Percentiles rank a stretch among this genome's conserved stretches.
These are phyloP conservation scores for Coracias cyanogaster DNA, from an alignment of 2,797 vertebrate species.

Conservation along the genomic window DNA sequence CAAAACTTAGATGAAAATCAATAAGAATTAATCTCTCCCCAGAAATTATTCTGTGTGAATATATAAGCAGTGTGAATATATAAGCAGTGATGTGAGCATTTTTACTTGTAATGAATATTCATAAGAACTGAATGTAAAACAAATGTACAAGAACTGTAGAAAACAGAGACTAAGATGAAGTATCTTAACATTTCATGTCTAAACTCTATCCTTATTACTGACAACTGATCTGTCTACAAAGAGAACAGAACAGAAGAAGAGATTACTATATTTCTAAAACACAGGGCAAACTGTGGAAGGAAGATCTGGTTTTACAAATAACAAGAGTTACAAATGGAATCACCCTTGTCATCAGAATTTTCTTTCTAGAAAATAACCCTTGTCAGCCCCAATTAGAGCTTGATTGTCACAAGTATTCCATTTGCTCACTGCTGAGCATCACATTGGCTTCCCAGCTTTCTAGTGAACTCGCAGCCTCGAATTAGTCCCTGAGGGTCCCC, in stretches of 20 bases:
- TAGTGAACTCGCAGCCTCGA: neutral
- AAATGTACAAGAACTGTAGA: neutral
- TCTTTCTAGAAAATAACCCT: neutral
- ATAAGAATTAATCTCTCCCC: neutral
- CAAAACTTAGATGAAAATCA: neutral
- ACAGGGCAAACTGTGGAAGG: neutral
- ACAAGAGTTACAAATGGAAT: neutral
- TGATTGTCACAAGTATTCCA: neutral
- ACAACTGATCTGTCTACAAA: neutral
- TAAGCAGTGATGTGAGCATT: neutral
- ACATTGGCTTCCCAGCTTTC: neutral
- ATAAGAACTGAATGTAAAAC: neutral
- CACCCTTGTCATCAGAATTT: neutral
- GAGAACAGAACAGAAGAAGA: neutral
- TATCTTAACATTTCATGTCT: neutral
- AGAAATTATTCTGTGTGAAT: neutral
- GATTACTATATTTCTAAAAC: neutral
- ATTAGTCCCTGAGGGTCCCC: neutral
- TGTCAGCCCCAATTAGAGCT: neutral
- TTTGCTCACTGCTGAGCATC: neutral
- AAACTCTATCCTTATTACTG: neutral
- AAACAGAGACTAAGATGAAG: neutral
- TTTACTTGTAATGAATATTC: neutral
- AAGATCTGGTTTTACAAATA: neutral
- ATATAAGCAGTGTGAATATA: neutral